These are phyloP conservation scores for Picus viridis DNA, from an alignment of 2,797 vertebrate genomes.

Conservation along the genomic window DNA sequence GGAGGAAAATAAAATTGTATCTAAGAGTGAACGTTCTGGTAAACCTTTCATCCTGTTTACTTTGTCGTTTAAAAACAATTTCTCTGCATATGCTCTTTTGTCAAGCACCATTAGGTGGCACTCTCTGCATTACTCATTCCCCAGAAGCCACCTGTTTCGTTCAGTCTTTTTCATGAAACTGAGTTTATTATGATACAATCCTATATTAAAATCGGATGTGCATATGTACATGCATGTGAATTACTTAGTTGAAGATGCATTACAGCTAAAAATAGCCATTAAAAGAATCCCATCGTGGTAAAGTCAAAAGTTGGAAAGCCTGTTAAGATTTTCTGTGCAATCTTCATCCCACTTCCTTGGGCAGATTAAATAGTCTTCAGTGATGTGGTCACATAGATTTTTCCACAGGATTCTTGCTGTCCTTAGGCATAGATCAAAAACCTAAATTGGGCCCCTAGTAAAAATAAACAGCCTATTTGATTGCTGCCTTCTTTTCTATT, in stretches of 20 bases:
- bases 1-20: not conserved
- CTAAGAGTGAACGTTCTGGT: not conserved
- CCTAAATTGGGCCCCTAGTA: not conserved
- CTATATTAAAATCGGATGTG: conserved; percentile 28
- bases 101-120: conserved; percentile 70
- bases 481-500: not conserved
- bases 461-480: conserved; percentile 16
- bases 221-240: conserved; percentile 39
- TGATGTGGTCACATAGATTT: conserved; percentile 54
- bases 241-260: conserved; percentile 57
- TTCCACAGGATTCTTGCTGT: conserved; percentile 30
- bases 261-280: conserved; percentile 48
- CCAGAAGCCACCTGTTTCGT: not conserved
- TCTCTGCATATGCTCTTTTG: not conserved
- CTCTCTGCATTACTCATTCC: not conserved
- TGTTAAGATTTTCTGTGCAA: not conserved
- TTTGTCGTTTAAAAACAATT: not conserved
- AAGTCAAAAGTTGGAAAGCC: conserved; percentile 34
- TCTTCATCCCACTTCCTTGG: conserved; percentile 20
- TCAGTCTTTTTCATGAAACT: not conserved
- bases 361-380: not conserved
- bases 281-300: not conserved
- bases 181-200: conserved; percentile 43
- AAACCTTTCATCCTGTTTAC: not conserved
- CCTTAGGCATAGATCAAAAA: conserved; percentile 14